phyloP scores from a whole-genome alignment of 2,888 invertebrate genomes.

The Clepsis dumicolana region DNA sequence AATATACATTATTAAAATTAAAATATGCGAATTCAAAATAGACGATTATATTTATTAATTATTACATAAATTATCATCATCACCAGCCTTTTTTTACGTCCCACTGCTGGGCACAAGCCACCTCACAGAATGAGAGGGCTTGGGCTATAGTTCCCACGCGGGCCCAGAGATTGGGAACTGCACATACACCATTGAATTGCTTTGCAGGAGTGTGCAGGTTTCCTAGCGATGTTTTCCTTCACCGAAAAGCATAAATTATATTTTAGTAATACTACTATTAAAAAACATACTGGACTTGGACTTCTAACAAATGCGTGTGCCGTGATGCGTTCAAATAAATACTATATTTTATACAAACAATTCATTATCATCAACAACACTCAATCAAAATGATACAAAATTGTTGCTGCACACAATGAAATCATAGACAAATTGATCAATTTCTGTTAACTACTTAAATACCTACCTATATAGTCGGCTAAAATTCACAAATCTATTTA shows the following conservation, averaged over 20 bases:
- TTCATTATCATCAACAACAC: constrained; percentile 6
- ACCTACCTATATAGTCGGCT: constrained; percentile 23
- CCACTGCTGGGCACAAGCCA: no score
- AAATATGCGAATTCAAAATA: constrained; percentile 1
- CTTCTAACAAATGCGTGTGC: constrained; percentile 8
- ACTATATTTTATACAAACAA: constrained; percentile 12
- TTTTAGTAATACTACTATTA: background rate
- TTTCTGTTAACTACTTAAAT: constrained; percentile 37
- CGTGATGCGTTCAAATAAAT: constrained; percentile 19
- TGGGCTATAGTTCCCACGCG: no score
- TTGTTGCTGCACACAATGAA: constrained; percentile 37
- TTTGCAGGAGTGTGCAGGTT: no score
- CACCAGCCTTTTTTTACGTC: no score
- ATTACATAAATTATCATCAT: background rate
- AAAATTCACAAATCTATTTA: constrained; percentile 41
- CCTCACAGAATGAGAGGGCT: no score
- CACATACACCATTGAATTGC: no score
- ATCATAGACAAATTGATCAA: constrained; percentile 33
- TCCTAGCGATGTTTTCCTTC: no score
- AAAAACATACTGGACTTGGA: constrained; percentile 14
- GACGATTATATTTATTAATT: background rate
- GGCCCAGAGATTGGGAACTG: no score
- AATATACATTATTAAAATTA: constrained; percentile 7
- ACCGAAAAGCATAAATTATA: no score
- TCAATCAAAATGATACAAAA: constrained; percentile 22